Conservation (phyloP, 2,888 invertebrate genomes). For the Alloscopus bannaensis region DNA sequence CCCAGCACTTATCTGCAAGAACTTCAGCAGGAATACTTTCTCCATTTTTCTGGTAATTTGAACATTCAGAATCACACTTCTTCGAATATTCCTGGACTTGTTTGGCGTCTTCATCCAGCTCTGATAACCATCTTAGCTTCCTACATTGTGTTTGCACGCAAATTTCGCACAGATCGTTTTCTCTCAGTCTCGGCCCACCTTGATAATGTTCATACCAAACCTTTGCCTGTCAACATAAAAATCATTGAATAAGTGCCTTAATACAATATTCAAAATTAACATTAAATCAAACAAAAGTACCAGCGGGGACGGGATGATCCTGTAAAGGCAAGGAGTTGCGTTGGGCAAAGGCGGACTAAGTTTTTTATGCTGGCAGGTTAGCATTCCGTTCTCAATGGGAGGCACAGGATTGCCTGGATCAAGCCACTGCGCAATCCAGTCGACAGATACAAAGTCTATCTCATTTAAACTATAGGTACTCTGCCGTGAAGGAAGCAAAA, state of each 20-base stretch:
- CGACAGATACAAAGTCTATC: conserved; percentile 78
- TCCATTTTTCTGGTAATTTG: conserved; percentile 17
- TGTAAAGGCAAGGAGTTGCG: conserved; percentile 42
- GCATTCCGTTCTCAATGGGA: conserved; percentile 76
- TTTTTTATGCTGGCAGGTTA: conserved; percentile 77
- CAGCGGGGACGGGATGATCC: conserved; percentile 56
- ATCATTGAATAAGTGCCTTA: not conserved
- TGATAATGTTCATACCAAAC: conserved; percentile 75
- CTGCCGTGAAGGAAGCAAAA: not conserved
- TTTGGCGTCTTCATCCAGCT: conserved; percentile 78
- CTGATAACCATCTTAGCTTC: conserved; percentile 76
- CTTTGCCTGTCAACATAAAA: conserved; percentile 74
- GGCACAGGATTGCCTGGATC: conserved; percentile 74
- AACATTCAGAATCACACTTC: conserved; percentile 35
- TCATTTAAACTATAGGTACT: conserved; percentile 47
- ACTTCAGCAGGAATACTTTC: conserved; percentile 24
- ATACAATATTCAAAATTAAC: too few relatives aligned
- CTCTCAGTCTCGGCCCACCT: conserved; percentile 76
- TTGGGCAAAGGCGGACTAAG: conserved; percentile 75
- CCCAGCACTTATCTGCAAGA: conserved; percentile 71
- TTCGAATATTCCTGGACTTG: conserved; percentile 51
- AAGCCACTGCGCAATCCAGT: conserved; percentile 79
- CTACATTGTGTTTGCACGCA: conserved; percentile 78
- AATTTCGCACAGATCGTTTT: conserved; percentile 74
- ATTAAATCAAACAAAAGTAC: conserved; percentile 16